Percentiles rank a stretch among this genome's conserved stretches.
Evolutionary conservation across 2,113 vertebrate genomes (phyloP).

Genomic region (Mungos mungo): DNA sequence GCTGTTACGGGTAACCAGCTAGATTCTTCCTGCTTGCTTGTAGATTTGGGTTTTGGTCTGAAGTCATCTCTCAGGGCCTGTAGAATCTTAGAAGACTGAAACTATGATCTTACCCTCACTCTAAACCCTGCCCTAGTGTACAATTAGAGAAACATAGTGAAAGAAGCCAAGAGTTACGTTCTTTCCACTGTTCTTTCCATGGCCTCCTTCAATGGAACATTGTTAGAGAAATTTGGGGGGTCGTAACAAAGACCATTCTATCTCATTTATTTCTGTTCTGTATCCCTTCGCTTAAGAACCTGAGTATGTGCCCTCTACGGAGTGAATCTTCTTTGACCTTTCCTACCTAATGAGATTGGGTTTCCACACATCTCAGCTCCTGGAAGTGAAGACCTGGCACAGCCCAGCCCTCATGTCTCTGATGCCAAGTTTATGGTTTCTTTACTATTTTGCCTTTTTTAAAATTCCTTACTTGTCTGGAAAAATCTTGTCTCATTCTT

Average conservation of each 20-base stretch:
- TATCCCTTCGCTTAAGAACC: not conserved
- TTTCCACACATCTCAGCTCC: not conserved
- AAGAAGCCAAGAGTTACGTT: not conserved
- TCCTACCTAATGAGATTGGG: not conserved
- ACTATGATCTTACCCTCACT: not conserved
- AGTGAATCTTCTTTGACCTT: not conserved
- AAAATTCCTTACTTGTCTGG: not conserved
- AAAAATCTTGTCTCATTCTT: not conserved
- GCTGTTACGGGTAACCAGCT: not conserved
- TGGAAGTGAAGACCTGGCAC: not conserved
- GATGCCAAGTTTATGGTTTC: not conserved
- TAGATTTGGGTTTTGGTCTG: not conserved
- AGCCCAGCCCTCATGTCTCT: not conserved
- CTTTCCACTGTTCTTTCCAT: not conserved
- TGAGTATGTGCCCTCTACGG: not conserved
- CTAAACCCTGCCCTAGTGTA: not conserved
- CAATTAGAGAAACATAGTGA: not conserved
- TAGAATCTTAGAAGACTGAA: not conserved
- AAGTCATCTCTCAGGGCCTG: not conserved
- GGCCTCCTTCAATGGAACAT: not conserved
- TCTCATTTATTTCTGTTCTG: not conserved
- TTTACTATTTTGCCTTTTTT: not conserved
- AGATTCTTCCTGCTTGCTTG: not conserved
- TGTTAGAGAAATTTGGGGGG: not conserved
- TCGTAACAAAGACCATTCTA: not conserved